Percentiles rank a stretch among this genome's conserved stretches.
Conservation (phyloP, 1,140 invertebrate species). For the Drosophila mayri region DNA sequence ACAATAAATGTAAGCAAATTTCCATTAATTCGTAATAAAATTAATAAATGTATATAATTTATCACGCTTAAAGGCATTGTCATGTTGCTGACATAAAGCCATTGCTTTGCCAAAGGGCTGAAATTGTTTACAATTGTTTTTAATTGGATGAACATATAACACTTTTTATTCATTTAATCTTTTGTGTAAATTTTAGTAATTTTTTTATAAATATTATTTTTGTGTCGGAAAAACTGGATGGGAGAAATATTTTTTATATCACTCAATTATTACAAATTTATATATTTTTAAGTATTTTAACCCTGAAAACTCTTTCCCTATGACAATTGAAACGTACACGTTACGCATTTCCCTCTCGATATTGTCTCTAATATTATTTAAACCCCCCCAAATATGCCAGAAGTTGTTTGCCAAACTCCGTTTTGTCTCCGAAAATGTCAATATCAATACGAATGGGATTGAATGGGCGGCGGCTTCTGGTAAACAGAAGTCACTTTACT, state of each 20-base stretch:
- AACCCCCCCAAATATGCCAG: neutral
- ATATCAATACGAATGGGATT: neutral
- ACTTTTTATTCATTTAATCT: neutral
- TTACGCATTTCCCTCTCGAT: neutral
- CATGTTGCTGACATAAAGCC: neutral
- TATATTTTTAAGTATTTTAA: too few species aligned
- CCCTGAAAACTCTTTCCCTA: too few species aligned
- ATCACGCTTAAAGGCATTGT: neutral
- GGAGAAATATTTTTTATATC: neutral
- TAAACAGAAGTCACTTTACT: constrained; percentile 19
- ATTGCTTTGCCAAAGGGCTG: neutral
- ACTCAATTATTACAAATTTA: too few species aligned
- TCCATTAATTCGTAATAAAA: neutral
- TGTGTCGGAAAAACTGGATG: too few species aligned
- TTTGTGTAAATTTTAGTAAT: neutral
- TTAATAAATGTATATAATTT: neutral
- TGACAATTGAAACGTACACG: too few species aligned
- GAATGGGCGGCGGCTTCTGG: constrained; percentile 11
- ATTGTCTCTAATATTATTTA: neutral
- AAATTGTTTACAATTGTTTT: neutral
- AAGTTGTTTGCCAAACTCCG: constrained; percentile 6
- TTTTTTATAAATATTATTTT: neutral
- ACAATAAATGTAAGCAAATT: neutral
- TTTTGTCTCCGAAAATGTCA: constrained; percentile 2
- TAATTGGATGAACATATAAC: neutral